Evolutionary conservation across 2,797 vertebrate species (phyloP), one percentile per base, ranked within the genome.

Genomic region (Euthynnus affinis): DNA sequence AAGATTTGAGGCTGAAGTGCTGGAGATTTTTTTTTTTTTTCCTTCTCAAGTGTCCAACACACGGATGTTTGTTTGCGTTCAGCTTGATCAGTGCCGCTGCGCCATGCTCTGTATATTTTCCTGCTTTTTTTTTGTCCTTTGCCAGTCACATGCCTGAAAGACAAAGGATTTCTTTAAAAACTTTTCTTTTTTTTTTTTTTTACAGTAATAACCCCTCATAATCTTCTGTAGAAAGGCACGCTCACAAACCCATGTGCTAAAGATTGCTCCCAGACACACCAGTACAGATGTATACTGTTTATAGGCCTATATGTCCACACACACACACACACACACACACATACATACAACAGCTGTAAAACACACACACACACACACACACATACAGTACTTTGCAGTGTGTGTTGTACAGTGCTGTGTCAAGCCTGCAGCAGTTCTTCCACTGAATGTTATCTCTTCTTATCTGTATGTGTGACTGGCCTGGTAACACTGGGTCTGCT

Each of bases 371-470:
- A 64, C 64, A 23, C 48, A 55, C 69, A 77, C 56, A 72, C 60
- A 64, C 34, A 44, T 18, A 57, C 14, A 7, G 53, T 20, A 25
- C 52, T 78, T 60, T 74, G 57, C 25, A 32, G 37, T 23, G 59
- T 74, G 69, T 44, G 58, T 56, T 72, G 60, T 85, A 68, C 62
- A 72, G 58, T 66, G 72, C 51, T 62, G 76, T 80, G 71, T 80
- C 15, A 6, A 81, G 82, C 91, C 88, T 85, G 75, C 85, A 92
- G 93, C 93, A 83, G 80, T 90, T 90, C 85, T 90, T 85, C 87
- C 86, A 86, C 65, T 94, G 92, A 95, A 94, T 94, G 83, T 93
- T 95, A 95, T 94, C 94, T 90, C 76, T 72, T 87, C 89, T 95
- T 95, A 95, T 95, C 94, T 93, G 71, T 86, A 67, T 88, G 87